Base-by-base conservation (phyloP, 2,888 invertebrate genomes). In the Epirrhoe tristata region DNA sequence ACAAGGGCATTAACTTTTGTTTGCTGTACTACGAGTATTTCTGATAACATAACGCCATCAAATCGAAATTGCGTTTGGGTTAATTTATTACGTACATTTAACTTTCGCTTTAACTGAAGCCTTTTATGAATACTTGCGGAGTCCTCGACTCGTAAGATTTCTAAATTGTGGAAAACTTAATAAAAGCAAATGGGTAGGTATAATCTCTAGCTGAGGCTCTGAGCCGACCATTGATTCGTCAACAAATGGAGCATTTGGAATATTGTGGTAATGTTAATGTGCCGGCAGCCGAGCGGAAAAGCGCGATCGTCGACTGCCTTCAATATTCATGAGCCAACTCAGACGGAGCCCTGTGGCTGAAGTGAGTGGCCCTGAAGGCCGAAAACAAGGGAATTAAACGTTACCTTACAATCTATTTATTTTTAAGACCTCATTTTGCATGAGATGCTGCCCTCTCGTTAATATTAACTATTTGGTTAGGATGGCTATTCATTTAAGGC, bases 241-340 rank as follows among this genome's bases (percentile, higher is more conserved):
- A 59, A 83, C 80, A 84, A 83, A 86, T 83, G 79, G 77, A 75
- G 81, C 80, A 80, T 82, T 82, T 69, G 69, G 82, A 82, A 80
- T 85, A 83, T 85, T 84, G 83, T 84, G 79, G 77, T 76, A 77
- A 83, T 81, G 80, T 80, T 85, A 85, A 86, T 82, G 81, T 77
- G 78, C 76, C 80, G 76, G 77, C 77, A 80, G 75, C 74, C 70
- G 75, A 75, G 81, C 75, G 83, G 81, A 82, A 80, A 80, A 77
- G 82, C 77, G 77, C 73, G 79, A 76, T 77, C 77, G 64, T 69
- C 80, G 81, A 79, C 77, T 77, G 76, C 74, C 83, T 85, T 90
- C 85, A 88, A 91, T 91, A 91, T 91, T 90, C 91, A 91, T 90
- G 90, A 90, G 82, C 76, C 72, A 84, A 88, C 85, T 86, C 85